Evolutionary conservation across 2,888 invertebrate genomes (phyloP).

Genomic region (Diarsia mendica): DNA sequence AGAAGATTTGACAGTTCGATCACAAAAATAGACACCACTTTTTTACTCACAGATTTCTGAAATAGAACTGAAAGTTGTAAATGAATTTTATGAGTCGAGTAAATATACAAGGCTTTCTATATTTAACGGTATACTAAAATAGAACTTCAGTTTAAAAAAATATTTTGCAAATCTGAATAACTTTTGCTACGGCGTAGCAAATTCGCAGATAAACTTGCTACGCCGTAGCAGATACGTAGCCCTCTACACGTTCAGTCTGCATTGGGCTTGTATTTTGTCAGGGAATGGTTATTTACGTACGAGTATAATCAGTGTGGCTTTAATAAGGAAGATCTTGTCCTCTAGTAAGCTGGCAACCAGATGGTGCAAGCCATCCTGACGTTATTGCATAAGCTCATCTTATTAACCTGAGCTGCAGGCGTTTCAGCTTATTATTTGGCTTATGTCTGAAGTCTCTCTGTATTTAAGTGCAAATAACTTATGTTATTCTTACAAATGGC

Average conservation of each 20-base stretch:
- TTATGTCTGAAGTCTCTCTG: not conserved
- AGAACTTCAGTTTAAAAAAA: not conserved
- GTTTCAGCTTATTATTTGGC: not conserved
- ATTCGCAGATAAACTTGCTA: constrained; percentile 9
- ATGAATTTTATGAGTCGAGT: not conserved
- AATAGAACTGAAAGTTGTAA: not conserved
- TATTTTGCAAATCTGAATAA: not conserved
- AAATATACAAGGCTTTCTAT: not conserved
- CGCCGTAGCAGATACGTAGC: constrained; percentile 27
- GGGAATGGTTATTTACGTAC: constrained; percentile 5
- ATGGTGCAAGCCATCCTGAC: constrained; percentile 30
- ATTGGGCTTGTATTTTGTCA: constrained; percentile 9
- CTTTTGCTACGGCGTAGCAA: constrained; percentile 20
- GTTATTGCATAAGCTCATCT: constrained; percentile 21
- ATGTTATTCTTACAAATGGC: not conserved
- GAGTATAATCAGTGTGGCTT: constrained; percentile 13
- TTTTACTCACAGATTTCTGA: not conserved
- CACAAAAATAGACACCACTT: constrained; percentile 13
- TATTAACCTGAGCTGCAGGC: constrained; percentile 17
- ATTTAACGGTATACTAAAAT: not conserved
- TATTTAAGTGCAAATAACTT: not conserved
- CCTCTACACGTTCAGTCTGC: not conserved
- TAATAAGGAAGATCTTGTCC: constrained; percentile 37
- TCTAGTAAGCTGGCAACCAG: constrained; percentile 28
- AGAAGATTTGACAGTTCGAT: constrained; percentile 20